Percentiles rank a stretch among this genome's conserved stretches.
Evolutionary conservation across 2,797 vertebrate species (phyloP).

Genomic region (Sus cebifrons): DNA sequence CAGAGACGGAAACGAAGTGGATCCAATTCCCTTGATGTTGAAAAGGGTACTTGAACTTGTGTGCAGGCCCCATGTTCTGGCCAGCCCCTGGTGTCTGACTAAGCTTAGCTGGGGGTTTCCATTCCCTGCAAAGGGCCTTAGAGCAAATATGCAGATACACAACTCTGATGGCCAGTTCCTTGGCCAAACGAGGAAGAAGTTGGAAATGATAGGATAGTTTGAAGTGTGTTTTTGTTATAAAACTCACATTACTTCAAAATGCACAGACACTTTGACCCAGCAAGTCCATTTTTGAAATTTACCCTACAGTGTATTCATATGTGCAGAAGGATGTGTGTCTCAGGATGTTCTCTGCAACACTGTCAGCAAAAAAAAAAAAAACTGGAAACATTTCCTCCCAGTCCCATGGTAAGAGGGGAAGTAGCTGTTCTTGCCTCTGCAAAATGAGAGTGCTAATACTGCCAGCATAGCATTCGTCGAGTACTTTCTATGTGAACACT

Average conservation of each 20-base stretch:
- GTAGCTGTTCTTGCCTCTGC: neutral
- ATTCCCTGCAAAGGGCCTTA: neutral
- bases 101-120: neutral
- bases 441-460: fast-evolving
- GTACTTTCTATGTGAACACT: neutral
- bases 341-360: neutral
- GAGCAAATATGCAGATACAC: neutral
- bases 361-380: neutral
- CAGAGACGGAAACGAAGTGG: fast-evolving
- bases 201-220: neutral
- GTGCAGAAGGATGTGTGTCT: neutral
- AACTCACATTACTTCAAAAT: neutral
- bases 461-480: neutral
- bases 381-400: neutral
- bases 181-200: neutral
- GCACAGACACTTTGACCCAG: neutral
- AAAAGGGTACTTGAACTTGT: neutral
- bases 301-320: neutral
- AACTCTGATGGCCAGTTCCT: neutral
- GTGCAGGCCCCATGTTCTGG: neutral
- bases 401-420: fast-evolving
- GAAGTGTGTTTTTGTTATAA: neutral
- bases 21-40: neutral
- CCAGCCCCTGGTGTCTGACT: neutral
- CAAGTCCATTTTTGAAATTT: neutral